Conservation (phyloP, 53 echinoderm and acorn worm species). For the Paelopatides confundens region DNA sequence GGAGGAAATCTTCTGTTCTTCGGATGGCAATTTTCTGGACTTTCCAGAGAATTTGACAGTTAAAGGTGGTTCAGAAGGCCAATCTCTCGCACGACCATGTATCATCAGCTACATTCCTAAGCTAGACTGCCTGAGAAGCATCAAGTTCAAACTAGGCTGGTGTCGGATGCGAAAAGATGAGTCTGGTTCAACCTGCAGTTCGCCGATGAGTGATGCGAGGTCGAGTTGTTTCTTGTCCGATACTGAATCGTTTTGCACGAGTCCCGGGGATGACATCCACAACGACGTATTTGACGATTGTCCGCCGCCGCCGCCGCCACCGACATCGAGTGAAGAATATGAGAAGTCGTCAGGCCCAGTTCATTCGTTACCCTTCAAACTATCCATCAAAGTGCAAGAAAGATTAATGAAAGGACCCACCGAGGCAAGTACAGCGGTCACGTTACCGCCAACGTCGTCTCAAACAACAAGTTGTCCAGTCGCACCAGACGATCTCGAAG, state of each 20-base stretch:
- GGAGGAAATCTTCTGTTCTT: slow-evolving; percentile 42
- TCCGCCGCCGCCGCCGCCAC: background rate
- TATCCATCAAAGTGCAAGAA: slow-evolving; percentile 45
- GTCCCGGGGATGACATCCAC: slow-evolving; percentile 35
- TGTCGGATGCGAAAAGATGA: slow-evolving; percentile 49
- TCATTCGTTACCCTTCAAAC: slow-evolving; percentile 19
- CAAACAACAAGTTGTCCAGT: background rate
- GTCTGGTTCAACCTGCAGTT: slow-evolving; percentile 39
- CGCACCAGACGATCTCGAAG: background rate
- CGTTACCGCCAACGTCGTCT: background rate
- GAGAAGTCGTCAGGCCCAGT: background rate
- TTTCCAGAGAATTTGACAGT: slow-evolving; percentile 26
- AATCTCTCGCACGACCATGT: background rate
- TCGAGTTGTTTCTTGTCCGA: slow-evolving; percentile 43
- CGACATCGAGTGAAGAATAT: background rate
- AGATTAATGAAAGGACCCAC: background rate
- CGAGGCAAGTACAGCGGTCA: background rate
- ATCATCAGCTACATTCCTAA: slow-evolving; percentile 54
- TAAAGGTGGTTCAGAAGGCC: background rate
- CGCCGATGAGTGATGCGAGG: slow-evolving; percentile 38
- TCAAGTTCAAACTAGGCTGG: slow-evolving; percentile 91
- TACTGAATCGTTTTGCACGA: slow-evolving; percentile 44
- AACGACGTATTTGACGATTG: slow-evolving; percentile 47
- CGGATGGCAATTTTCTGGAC: slow-evolving; percentile 24
- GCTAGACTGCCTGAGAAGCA: slow-evolving; percentile 80